phyloP scores from a whole-genome alignment of 2,113 vertebrate genomes.

The Sinocyclocheilus anshuiensis region DNA sequence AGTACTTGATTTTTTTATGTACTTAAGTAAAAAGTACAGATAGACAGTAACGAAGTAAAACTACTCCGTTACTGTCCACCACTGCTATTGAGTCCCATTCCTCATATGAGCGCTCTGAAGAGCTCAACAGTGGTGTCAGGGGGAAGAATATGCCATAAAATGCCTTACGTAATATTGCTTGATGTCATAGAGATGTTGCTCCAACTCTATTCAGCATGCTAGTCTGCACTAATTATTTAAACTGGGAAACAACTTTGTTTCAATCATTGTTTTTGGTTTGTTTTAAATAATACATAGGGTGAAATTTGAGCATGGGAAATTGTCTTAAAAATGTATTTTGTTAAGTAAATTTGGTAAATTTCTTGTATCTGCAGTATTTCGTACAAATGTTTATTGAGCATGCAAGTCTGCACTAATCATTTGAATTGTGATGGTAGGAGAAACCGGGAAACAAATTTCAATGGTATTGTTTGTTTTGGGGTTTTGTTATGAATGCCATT shows the following conservation, averaged over 20 bases:
- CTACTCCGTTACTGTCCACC: too few relatives aligned
- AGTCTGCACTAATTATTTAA: neutral
- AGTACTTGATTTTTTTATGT: too few relatives aligned
- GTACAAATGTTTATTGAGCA: neutral
- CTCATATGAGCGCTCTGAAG: conserved; percentile 38
- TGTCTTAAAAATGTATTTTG: neutral
- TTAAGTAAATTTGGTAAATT: neutral
- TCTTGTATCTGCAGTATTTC: neutral
- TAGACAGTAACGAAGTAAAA: too few relatives aligned
- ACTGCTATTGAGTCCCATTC: conserved; percentile 72
- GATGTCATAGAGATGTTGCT: neutral
- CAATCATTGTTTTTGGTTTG: neutral
- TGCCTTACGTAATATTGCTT: neutral
- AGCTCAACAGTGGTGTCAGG: conserved; percentile 15
- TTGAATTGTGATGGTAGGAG: too few relatives aligned
- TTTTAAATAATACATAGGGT: neutral
- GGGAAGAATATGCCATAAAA: conserved; percentile 12
- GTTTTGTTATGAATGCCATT: too few relatives aligned
- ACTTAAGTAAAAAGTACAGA: too few relatives aligned
- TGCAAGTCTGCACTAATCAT: neutral
- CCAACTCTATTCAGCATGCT: too few relatives aligned
- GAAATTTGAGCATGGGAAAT: neutral
- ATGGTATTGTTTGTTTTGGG: neutral
- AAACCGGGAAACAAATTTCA: neutral
- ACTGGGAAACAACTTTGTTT: neutral